Conservation (phyloP, 2,797 vertebrate species). For the Pipistrellus kuhlii region DNA sequence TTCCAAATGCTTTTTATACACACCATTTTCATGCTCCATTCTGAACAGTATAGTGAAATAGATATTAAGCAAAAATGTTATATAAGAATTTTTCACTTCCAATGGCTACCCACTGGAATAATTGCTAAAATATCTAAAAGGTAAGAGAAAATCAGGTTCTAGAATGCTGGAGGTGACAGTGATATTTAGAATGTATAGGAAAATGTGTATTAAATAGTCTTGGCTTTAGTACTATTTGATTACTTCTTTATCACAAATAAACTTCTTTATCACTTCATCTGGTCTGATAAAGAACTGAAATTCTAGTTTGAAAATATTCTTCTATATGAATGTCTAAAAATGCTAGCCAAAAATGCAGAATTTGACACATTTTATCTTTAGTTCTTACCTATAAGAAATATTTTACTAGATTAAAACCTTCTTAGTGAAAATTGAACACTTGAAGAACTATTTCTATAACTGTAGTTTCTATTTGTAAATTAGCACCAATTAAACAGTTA, state of each 20-base stretch:
- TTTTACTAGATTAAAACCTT: constrained; percentile 14
- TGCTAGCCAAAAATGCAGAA: background rate
- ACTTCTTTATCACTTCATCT: background rate
- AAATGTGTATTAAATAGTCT: background rate
- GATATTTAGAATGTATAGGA: background rate
- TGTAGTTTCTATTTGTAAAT: constrained; percentile 46
- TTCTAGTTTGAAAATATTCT: constrained; percentile 20
- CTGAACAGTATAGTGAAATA: background rate
- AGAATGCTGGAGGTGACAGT: background rate
- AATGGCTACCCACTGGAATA: background rate
- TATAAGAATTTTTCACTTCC: background rate
- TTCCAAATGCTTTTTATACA: background rate
- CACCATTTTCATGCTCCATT: background rate
- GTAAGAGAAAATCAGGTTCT: background rate
- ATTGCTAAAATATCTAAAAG: background rate
- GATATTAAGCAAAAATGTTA: background rate
- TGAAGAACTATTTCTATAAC: background rate
- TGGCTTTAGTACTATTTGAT: background rate
- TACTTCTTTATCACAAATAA: background rate
- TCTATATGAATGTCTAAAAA: background rate
- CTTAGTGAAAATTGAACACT: constrained; percentile 14
- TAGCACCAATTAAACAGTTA: constrained; percentile 7
- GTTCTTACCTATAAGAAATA: background rate
- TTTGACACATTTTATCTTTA: constrained; percentile 13
- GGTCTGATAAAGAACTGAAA: background rate